A percentile compares a stretch with the other conserved stretches of the same genome.
phyloP scores from a whole-genome alignment of 1,140 invertebrate species.

The Zaprionus ghesquierei region DNA sequence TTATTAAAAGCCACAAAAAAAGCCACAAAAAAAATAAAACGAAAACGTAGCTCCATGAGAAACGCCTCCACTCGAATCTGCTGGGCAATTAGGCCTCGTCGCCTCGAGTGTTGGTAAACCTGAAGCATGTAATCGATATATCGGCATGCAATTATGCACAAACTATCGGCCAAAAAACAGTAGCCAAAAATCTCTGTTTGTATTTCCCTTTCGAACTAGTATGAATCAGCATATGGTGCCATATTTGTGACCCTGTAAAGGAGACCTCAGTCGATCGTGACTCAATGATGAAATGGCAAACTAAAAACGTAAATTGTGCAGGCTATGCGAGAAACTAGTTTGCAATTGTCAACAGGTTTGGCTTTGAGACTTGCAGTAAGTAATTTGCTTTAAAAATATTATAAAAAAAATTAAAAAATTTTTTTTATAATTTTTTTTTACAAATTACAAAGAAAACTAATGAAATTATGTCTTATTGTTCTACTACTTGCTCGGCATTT shows the following conservation, averaged over 20 bases:
- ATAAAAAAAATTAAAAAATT: no score
- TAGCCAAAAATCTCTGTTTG: constrained; percentile 15
- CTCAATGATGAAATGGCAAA: neutral
- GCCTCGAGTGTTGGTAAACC: constrained; percentile 4
- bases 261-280: neutral
- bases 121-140: constrained; percentile 20
- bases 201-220: constrained; percentile 16
- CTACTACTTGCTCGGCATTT: neutral
- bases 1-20: constrained; percentile 52
- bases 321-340: neutral
- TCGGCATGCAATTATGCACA: neutral
- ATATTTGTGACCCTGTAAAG: neutral
- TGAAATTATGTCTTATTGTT: neutral
- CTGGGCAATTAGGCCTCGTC: constrained; percentile 54
- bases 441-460: neutral
- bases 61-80: constrained; percentile 29
- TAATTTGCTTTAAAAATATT: no score
- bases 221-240: constrained; percentile 17
- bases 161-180: constrained; percentile 12
- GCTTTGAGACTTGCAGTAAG: neutral
- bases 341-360: neutral
- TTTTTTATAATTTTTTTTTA: neutral
- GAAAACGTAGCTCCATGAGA: constrained; percentile 47
- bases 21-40: constrained; percentile 10
- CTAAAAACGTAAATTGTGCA: neutral